Evolutionary conservation across 2,888 invertebrate genomes (phyloP).

Genomic region (Chalcosyrphus nemorum): DNA sequence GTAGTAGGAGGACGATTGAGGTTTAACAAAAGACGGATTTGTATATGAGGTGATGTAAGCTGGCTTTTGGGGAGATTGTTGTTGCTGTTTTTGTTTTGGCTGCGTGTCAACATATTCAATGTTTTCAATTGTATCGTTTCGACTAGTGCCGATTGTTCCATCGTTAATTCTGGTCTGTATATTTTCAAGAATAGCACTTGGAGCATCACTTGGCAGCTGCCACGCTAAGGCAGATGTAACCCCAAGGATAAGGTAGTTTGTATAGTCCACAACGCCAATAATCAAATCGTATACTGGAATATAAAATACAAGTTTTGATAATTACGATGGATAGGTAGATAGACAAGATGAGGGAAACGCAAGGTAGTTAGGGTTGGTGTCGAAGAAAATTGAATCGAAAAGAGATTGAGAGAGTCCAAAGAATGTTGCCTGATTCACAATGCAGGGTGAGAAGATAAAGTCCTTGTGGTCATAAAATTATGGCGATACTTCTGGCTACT

Average conservation of each 20-base stretch:
- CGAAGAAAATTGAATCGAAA: too few species aligned
- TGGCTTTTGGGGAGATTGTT: slow-evolving; percentile 5
- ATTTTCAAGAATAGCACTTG: slow-evolving; percentile 79
- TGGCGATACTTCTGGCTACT: too few species aligned
- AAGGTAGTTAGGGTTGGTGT: too few species aligned
- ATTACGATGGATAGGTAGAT: neutral
- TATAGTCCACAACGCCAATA: slow-evolving; percentile 80
- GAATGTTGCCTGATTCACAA: too few species aligned
- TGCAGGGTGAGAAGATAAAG: too few species aligned
- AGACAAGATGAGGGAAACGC: too few species aligned
- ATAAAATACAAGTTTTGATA: neutral
- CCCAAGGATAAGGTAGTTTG: slow-evolving; percentile 85
- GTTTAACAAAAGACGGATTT: slow-evolving; percentile 75
- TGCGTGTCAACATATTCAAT: slow-evolving; percentile 74
- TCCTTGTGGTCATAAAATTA: too few species aligned
- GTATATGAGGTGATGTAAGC: slow-evolving; percentile 74
- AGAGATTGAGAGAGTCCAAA: too few species aligned
- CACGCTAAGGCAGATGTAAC: slow-evolving; percentile 90
- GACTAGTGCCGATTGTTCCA: slow-evolving; percentile 77
- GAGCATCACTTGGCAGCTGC: slow-evolving; percentile 87
- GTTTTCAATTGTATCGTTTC: slow-evolving; percentile 77
- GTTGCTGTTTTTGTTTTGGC: slow-evolving; percentile 29
- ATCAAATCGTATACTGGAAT: slow-evolving; percentile 80
- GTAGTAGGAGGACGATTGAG: slow-evolving; percentile 28
- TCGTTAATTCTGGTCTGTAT: slow-evolving; percentile 77